Percentiles rank a stretch among this genome's conserved stretches.
Evolutionary conservation across 1,140 invertebrate species (phyloP).

Genomic region (Helicorthomorpha holstii): DNA sequence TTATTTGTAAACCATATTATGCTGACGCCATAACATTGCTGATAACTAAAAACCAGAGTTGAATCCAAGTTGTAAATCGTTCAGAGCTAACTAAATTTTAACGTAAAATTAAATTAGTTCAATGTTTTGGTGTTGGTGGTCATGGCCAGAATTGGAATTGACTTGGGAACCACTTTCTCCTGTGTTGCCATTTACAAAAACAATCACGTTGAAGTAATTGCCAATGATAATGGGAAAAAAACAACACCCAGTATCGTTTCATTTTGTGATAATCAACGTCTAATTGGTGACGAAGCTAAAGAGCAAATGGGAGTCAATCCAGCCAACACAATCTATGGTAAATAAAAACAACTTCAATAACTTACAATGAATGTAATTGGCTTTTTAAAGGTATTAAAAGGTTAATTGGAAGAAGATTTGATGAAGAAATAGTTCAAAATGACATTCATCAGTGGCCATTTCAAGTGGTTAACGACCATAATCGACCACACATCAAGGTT

Average conservation of each 20-base stretch:
- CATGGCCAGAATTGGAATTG: slow-evolving; percentile 24
- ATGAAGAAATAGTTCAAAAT: slow-evolving; percentile 29
- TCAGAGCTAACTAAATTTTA: not conserved
- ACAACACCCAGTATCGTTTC: slow-evolving; percentile 36
- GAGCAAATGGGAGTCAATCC: slow-evolving; percentile 33
- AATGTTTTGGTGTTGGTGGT: not conserved
- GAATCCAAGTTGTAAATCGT: not conserved
- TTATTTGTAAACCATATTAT: not conserved
- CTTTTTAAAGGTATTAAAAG: slow-evolving; percentile 29
- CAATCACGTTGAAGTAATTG: slow-evolving; percentile 33
- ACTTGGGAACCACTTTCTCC: slow-evolving; percentile 29
- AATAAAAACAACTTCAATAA: not conserved
- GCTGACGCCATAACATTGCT: not conserved
- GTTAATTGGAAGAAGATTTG: slow-evolving; percentile 27
- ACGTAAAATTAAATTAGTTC: not conserved
- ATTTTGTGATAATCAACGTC: slow-evolving; percentile 31
- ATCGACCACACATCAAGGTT: slow-evolving; percentile 25
- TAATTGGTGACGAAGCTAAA: slow-evolving; percentile 34
- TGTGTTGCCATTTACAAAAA: slow-evolving; percentile 28
- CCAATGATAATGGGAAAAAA: slow-evolving; percentile 31
- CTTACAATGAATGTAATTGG: slow-evolving; percentile 12
- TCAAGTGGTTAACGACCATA: slow-evolving; percentile 21
- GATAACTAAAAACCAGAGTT: not conserved
- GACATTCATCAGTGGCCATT: slow-evolving; percentile 29
- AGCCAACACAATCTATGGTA: slow-evolving; percentile 24